Percentiles rank a stretch among this genome's conserved stretches.
Conservation (phyloP, 2,888 invertebrate genomes). For the Pseudolycoriella hygida region DNA sequence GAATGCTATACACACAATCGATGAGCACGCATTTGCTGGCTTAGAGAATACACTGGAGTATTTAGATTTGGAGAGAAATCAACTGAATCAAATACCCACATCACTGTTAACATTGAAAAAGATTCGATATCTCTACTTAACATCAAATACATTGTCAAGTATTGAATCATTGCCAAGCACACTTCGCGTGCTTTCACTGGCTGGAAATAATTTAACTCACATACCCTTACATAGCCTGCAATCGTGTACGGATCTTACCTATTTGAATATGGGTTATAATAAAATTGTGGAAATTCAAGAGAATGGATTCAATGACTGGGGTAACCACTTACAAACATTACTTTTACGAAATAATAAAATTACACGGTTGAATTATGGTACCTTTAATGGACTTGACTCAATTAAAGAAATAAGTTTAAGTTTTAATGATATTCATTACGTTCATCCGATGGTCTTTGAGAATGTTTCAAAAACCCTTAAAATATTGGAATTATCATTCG, state of each 20-base stretch:
- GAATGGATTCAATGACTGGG: slow-evolving; percentile 64
- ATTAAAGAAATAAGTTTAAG: slow-evolving; percentile 79
- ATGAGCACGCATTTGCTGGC: slow-evolving; percentile 53
- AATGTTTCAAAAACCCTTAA: slow-evolving; percentile 59
- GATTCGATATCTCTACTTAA: slow-evolving; percentile 64
- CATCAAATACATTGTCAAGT: slow-evolving; percentile 55
- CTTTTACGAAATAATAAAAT: slow-evolving; percentile 72
- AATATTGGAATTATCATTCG: slow-evolving; percentile 72
- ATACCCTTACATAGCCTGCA: slow-evolving; percentile 52
- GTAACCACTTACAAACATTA: slow-evolving; percentile 58
- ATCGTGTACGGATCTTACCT: slow-evolving; percentile 58
- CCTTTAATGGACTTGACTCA: slow-evolving; percentile 54
- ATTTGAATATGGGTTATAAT: slow-evolving; percentile 79
- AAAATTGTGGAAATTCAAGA: slow-evolving; percentile 59
- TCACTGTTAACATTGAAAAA: slow-evolving; percentile 48
- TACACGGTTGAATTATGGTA: slow-evolving; percentile 48
- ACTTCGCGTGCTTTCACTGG: slow-evolving; percentile 59
- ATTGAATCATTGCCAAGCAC: slow-evolving; percentile 45
- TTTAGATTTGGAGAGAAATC: slow-evolving; percentile 67
- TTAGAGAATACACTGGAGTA: slow-evolving; percentile 59
- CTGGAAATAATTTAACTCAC: slow-evolving; percentile 59
- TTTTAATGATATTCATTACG: slow-evolving; percentile 72
- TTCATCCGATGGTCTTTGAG: slow-evolving; percentile 63
- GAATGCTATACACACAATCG: slow-evolving; percentile 51
- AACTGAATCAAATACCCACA: slow-evolving; percentile 47